Conservation (phyloP, 2,113 vertebrate species). For the Blennius ocellaris region DNA sequence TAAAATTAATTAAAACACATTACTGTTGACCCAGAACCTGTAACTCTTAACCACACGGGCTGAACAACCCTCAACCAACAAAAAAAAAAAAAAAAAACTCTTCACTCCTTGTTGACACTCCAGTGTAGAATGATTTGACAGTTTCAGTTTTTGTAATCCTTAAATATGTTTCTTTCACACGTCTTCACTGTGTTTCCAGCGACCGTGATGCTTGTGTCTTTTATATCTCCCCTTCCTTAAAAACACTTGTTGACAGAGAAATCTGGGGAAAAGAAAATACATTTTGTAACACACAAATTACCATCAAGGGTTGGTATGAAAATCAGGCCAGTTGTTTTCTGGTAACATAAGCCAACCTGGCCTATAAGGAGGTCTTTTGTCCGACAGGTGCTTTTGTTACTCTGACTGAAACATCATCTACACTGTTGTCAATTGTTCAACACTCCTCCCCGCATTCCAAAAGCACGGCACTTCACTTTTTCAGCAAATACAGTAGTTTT, state of each 20-base stretch:
- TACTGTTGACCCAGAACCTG: background rate
- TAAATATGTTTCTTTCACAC: background rate
- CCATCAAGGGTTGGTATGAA: constrained; percentile 5
- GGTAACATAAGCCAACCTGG: constrained; percentile 63
- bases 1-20: constrained; percentile 36
- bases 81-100: background rate
- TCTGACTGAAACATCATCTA: constrained; percentile 71
- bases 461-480: constrained; percentile 10
- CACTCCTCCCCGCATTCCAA: constrained; percentile 75
- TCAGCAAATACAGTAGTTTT: constrained; percentile 16
- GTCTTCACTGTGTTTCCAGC: background rate
- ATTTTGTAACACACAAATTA: constrained; percentile 7
- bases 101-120: constrained; percentile 4
- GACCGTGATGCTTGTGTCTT: background rate
- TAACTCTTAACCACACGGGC: constrained; percentile 7
- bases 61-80: background rate
- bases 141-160: constrained; percentile 31
- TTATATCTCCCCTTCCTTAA: constrained; percentile 4
- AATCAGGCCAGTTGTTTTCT: constrained; percentile 41
- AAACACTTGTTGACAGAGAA: background rate
- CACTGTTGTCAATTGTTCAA: constrained; percentile 60
- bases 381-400: constrained; percentile 67
- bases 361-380: constrained; percentile 69
- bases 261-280: constrained; percentile 31
- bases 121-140: background rate